These are phyloP conservation scores for Sciurus vulgaris DNA, from an alignment of 2,797 vertebrate genomes.

Conservation along the genomic window DNA sequence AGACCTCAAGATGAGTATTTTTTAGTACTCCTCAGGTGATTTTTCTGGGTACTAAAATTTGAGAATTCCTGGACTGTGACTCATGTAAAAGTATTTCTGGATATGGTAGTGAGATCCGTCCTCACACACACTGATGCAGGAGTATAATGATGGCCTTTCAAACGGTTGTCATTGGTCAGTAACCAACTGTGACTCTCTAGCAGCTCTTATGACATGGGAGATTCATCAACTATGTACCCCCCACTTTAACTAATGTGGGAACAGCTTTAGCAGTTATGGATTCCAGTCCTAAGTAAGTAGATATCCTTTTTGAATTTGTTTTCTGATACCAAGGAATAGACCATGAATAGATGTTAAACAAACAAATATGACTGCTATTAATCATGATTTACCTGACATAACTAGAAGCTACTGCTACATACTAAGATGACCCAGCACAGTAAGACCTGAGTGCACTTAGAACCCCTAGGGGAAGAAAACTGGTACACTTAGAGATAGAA, in stretches of 20 bases:
- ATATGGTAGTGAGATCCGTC: neutral
- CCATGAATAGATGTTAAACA: neutral
- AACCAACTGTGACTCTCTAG: neutral
- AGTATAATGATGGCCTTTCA: neutral
- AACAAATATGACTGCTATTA: neutral
- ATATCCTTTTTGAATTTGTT: neutral
- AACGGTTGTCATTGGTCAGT: neutral
- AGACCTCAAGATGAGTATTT: neutral
- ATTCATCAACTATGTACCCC: neutral
- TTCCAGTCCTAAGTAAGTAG: neutral
- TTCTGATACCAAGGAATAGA: constrained; percentile 26
- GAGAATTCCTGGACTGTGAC: neutral
- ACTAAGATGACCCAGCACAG: neutral
- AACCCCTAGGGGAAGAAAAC: neutral
- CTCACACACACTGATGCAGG: neutral
- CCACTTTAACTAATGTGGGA: neutral
- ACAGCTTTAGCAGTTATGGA: neutral
- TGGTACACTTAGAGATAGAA: neutral
- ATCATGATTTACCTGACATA: neutral
- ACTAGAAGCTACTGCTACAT: neutral
- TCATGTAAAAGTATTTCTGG: constrained; percentile 22
- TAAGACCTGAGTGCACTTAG: neutral
- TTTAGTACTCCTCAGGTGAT: neutral
- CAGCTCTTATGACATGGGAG: neutral
- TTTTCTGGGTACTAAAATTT: neutral